Evolutionary conservation across 2,113 vertebrate genomes (phyloP).

Genomic region (Dryoscopus gambensis): DNA sequence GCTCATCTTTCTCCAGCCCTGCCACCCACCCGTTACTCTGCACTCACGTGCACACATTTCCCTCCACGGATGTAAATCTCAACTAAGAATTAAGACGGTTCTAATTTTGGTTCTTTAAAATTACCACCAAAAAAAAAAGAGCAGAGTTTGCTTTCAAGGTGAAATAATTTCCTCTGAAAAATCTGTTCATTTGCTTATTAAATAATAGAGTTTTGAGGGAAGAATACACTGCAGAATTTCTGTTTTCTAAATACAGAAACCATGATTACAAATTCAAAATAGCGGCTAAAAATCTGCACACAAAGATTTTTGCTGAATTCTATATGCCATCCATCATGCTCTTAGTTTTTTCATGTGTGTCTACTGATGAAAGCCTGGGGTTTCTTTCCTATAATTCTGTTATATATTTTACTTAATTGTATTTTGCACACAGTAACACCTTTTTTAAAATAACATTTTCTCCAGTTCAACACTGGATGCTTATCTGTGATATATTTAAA

Average conservation of each 20-base stretch:
- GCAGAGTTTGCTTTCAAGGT: background rate
- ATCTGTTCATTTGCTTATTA: background rate
- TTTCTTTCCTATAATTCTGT: background rate
- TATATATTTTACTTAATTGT: background rate
- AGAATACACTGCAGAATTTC: background rate
- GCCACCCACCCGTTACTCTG: background rate
- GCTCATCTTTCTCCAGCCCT: slow-evolving; percentile 26
- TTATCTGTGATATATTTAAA: background rate
- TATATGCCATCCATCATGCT: background rate
- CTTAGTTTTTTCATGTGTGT: background rate
- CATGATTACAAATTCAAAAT: background rate
- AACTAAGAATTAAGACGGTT: background rate
- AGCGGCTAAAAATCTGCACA: background rate
- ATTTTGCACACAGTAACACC: background rate
- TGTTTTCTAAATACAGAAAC: background rate
- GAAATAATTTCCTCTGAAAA: background rate
- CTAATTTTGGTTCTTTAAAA: background rate
- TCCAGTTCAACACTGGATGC: background rate
- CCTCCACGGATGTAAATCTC: fast-evolving
- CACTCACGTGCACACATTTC: background rate
- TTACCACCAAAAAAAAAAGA: background rate
- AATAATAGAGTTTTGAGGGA: background rate
- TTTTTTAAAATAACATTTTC: background rate
- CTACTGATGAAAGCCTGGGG: background rate
- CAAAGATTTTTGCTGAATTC: background rate